Evolutionary conservation across 2,797 vertebrate species (phyloP), one percentile per base, ranked within the genome.

Genomic region (Siniperca scherzeri): DNA sequence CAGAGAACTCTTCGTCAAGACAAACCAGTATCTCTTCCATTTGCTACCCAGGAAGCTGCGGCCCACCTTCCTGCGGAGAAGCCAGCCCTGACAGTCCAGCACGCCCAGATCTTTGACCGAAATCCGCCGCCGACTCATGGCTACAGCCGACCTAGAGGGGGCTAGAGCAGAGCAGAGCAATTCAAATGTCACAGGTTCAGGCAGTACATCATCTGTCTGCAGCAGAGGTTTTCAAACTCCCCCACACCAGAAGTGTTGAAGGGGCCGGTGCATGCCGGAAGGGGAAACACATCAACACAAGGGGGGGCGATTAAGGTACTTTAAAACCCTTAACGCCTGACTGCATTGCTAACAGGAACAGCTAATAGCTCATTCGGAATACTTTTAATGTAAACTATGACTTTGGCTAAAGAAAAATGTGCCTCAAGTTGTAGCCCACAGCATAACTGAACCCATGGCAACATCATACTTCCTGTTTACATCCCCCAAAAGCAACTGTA

Each of bases 1-100:
- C 19, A 98, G 91, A 0, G 95, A 96, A 0, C 95, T 95, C 42
- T 90, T 96, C 92, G 97, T 97, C 81, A 98, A 94, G 69, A 98
- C 96, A 57, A 97, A 97, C 98, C 98, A 98, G 94, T 95, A 97
- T 93, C 96, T 98, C 88, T 96, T 98, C 98, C 98, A 98, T 91
- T 96, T 97, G 91, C 94, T 96, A 71, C 96, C 95, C 74, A 98
- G 94, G 83, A 98, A 96, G 81, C 93, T 93, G 87, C 96, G 96
- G 77, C 95, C 95, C 87, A 96, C 95, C 70, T 96, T 97, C 89
- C 97, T 97, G 93, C 97, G 97, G 83, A 96, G 96, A 2, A 98
- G 95, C 97, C 97, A 98, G 50, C 97, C 97, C 86, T 97, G 95
- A 81, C 95, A 97, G 87, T 98, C 97, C 0, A 93, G 94, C 55